Evolutionary conservation across 1,140 invertebrate species (phyloP), one percentile per base, ranked within the genome.

Genomic region (Drosophila varians): DNA sequence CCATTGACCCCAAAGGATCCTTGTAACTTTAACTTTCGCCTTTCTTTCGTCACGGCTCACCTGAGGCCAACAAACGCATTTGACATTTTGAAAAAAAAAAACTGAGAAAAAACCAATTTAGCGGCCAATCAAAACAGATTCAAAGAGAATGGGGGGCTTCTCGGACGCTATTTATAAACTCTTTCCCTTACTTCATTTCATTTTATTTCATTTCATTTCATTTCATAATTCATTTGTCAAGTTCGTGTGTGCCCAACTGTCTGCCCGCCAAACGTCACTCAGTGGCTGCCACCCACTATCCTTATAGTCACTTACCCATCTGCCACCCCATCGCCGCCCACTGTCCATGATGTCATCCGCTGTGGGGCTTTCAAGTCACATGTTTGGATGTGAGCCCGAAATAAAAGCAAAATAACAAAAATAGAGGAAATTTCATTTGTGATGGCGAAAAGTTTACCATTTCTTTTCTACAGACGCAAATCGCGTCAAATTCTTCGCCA

Each of bases 311-410:
- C 12, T 40, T 40, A 14, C 12, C 36, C 36, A 12, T 52, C 66
- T 2, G n/a, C 26, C 26, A 8, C 65, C 72, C 64, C 42, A 23
- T 51, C 25, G 12, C 36, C 62, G 34, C 60, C 60, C 46, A 79
- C 61, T 36, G n/a, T 23, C 26, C 43, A 77, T 86, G 80, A 86
- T 87, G 80, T 86, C 80, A 86, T 82, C 55, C 49, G 19, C 23
- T 53, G 38, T 34, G 40, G 40, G 57, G 42, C 62, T 12, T 26
- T 66, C 61, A 14, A 73, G 82, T 86, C 80, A 86, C 82, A 86
- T 86, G 80, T 87, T 86, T 82, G 72, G 73, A 76, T 61, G 57
- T 42, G 56, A 57, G 64, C 56, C 64, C 68, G 49, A 74, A 74
- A 57, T 52, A 55, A 55, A 58, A 36, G n/a, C 31, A 18, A 25